Evolutionary conservation across 2,888 invertebrate genomes (phyloP), one percentile per base, ranked within the genome.

Genomic region (Camponotus fellah): DNA sequence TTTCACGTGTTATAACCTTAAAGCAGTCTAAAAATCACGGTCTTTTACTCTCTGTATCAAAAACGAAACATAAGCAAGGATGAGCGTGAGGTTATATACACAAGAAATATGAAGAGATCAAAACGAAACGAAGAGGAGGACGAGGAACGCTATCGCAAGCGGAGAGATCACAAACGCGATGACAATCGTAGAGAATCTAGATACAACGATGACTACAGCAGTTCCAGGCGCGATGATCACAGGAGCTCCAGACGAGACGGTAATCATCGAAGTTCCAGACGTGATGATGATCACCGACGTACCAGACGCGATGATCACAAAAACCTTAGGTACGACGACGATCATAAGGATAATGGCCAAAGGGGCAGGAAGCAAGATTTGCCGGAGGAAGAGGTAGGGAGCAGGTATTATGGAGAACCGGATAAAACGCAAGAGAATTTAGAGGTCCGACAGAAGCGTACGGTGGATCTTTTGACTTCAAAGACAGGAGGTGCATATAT

Each of bases 401-500:
- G 6, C 80, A 82, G 12, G 68, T 85, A 84, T 64, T 72, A 60
- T 56, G 83, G 79, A 12, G 82, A 74, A 60, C 53, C 64, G 4
- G 72, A 84, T 21, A 76, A 65, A 37, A 0, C 65, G 40, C 72
- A 53, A 0, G 53, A 65, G 9, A 69, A 82, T 12, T 56, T 21
- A 93, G 94, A 85, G 0, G 12, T 34, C 3, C 84, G 83, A 37
- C 95, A 95, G 88, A 95, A 95, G 83, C 95, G 96, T 89, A 95
- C 95, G 0, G 95, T 95, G 0, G 98, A 98, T 93, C 95, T 97
- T 92, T 93, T 98, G 3, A 98, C 98, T 72, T 97, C 98, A 0
- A 96, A 96, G 92, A 98, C 98, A 10, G 98, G 98, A 58, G 99
- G 98, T 81, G 99, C 99, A 4, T 99, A 99, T 92, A 99, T 99